Conservation (phyloP, 2,113 vertebrate genomes). For the Tor tambroides region DNA sequence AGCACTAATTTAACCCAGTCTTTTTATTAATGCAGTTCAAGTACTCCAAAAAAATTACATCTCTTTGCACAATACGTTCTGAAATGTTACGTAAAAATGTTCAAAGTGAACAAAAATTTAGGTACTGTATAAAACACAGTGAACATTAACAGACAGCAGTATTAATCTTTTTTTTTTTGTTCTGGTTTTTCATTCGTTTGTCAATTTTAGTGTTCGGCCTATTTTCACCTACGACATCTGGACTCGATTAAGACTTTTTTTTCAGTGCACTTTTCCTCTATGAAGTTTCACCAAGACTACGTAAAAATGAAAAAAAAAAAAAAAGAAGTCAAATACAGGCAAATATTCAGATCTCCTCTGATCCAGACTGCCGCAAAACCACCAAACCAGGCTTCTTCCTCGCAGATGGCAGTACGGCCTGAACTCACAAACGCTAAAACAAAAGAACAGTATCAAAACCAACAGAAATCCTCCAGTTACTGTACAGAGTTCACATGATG, state of each 20-base stretch:
- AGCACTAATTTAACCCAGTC: conserved; percentile 85
- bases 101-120: conserved; percentile 93
- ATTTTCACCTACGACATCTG: conserved; percentile 89
- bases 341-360: conserved; percentile 67
- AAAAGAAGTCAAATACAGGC: conserved; percentile 73
- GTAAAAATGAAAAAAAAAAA: conserved; percentile 73
- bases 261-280: conserved; percentile 91
- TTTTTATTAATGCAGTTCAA: conserved; percentile 99
- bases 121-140: conserved; percentile 99
- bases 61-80: conserved; percentile 99
- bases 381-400: conserved; percentile 87
- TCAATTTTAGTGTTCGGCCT: conserved; percentile 83
- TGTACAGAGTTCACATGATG: conserved; percentile 97
- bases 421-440: conserved; percentile 60
- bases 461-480: conserved; percentile 67
- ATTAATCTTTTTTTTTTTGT: conserved; percentile 77
- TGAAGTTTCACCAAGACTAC: conserved; percentile 91
- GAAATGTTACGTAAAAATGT: conserved; percentile 99
- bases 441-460: conserved; percentile 75
- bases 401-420: conserved; percentile 37
- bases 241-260: conserved; percentile 86
- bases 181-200: conserved; percentile 11
- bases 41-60: conserved; percentile 86
- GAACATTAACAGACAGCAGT: conserved; percentile 99
- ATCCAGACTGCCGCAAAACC: conserved; percentile 93